These are phyloP conservation scores for Limanda limanda DNA, from an alignment of 2,113 vertebrate genomes.

Conservation along the genomic window DNA sequence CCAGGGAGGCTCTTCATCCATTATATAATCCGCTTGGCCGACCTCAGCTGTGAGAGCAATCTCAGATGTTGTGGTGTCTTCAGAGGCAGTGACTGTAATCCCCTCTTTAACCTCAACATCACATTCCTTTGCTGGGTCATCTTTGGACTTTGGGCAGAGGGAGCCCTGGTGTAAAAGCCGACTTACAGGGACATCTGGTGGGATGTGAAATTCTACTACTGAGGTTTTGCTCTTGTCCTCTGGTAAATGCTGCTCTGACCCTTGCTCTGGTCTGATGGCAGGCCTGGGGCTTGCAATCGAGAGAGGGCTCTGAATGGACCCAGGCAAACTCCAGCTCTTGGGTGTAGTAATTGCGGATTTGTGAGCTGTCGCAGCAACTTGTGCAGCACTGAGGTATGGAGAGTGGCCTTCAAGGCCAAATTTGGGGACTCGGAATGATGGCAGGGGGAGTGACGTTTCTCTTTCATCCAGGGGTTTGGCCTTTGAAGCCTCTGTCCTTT, in stretches of 20 bases:
- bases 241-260: background rate
- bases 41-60: rapidly evolving
- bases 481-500: constrained; percentile 36
- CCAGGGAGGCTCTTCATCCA: constrained; percentile 67
- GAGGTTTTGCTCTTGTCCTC: background rate
- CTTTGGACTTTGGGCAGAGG: background rate
- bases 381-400: constrained; percentile 26
- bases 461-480: constrained; percentile 50
- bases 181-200: background rate
- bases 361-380: background rate
- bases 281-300: constrained; percentile 62
- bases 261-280: constrained; percentile 56
- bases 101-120: background rate
- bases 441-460: constrained; percentile 46
- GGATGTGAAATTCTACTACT: background rate
- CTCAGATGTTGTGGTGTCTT: background rate
- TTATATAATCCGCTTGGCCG: constrained; percentile 42
- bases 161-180: background rate
- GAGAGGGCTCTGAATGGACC: background rate
- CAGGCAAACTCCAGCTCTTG: constrained; percentile 20
- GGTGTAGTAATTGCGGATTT: background rate
- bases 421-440: constrained; percentile 38
- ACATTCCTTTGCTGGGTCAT: background rate
- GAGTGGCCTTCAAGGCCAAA: constrained; percentile 23
- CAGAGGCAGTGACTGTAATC: background rate